phyloP scores from a whole-genome alignment of 2,113 vertebrate species.

The Triplophysa rosa region DNA sequence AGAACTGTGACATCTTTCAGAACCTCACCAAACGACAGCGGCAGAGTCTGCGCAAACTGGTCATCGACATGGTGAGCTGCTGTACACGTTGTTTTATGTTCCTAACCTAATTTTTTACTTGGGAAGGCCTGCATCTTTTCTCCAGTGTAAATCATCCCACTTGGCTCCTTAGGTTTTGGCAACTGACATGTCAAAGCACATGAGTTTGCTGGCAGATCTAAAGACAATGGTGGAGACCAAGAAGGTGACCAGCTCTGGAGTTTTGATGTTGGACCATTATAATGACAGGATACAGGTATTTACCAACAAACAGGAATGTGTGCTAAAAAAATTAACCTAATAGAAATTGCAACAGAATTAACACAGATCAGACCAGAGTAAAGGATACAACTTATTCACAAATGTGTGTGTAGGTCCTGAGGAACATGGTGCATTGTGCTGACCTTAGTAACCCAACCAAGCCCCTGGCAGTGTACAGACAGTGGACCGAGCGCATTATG shows the following conservation, averaged over 20 bases:
- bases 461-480: slow-evolving; percentile 86
- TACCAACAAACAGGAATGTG: not conserved
- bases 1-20: slow-evolving; percentile 96
- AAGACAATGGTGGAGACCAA: slow-evolving; percentile 98
- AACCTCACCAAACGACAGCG: slow-evolving; percentile 88
- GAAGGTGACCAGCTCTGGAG: slow-evolving; percentile 94
- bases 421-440: slow-evolving; percentile 94
- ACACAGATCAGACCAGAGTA: not conserved
- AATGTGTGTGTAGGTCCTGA: slow-evolving; percentile 77
- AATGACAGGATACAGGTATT: slow-evolving; percentile 89
- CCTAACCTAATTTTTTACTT: not conserved
- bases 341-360: no score
- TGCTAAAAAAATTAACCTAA: no score
- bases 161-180: slow-evolving; percentile 81
- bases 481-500: slow-evolving; percentile 94
- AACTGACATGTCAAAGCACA: slow-evolving; percentile 96
- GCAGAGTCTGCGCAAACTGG: slow-evolving; percentile 89
- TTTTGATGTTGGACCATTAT: slow-evolving; percentile 90
- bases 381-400: not conserved
- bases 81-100: not conserved
- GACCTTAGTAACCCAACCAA: slow-evolving; percentile 94
- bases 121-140: not conserved
- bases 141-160: not conserved
- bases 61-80: slow-evolving; percentile 90
- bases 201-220: slow-evolving; percentile 91